phyloP scores from a whole-genome alignment of 2,888 invertebrate species.

The Sthenelais limicola region DNA sequence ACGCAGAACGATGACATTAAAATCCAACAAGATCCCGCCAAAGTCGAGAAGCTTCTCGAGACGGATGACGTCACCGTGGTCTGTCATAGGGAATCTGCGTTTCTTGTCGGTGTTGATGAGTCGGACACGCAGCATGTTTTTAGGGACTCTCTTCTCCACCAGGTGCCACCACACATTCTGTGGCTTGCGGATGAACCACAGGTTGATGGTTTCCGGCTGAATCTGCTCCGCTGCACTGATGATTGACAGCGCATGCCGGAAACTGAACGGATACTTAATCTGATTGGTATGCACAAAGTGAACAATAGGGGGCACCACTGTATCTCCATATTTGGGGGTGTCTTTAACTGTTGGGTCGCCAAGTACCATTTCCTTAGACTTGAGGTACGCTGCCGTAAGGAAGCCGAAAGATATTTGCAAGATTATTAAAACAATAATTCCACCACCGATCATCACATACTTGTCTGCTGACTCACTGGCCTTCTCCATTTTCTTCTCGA shows the following conservation, averaged over 20 bases:
- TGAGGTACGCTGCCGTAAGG: no score
- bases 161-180: conserved; percentile 13
- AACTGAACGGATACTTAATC: neutral
- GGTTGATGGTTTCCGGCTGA: neutral
- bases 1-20: conserved; percentile 1
- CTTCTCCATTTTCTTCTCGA: no score
- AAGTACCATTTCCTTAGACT: no score
- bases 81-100: neutral
- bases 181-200: conserved; percentile 24
- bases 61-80: conserved; percentile 21
- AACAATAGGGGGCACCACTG: neutral
- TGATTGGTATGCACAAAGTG: conserved; percentile 16
- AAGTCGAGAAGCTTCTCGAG: conserved; percentile 5
- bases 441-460: conserved; percentile 6
- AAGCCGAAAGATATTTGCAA: neutral
- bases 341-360: no score
- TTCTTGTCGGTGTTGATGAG: neutral
- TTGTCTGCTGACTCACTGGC: no score
- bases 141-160: neutral
- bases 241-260: conserved; percentile 27
- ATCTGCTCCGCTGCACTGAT: neutral
- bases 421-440: neutral
- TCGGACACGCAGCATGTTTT: neutral
- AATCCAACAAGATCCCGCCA: conserved; percentile 16
- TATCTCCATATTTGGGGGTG: neutral